Evolutionary conservation across 1,140 invertebrate genomes (phyloP), one percentile per base, ranked within the genome.

Genomic region (Scylla paramamosain): DNA sequence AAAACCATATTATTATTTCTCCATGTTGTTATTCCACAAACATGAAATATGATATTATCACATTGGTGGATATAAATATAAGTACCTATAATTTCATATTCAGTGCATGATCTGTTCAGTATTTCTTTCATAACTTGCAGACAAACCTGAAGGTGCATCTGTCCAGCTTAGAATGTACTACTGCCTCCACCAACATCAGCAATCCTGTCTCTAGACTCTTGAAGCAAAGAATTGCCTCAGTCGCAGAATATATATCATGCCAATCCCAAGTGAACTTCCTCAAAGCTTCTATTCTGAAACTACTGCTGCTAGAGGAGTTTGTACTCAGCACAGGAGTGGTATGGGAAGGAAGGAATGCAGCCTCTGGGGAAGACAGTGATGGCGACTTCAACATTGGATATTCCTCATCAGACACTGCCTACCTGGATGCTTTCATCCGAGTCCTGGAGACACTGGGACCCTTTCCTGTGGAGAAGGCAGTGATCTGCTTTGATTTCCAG

Each of bases 221-320:
- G 39, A 95, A 95, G 31, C 91, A 89, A 29, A 84, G 94, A 20
- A 95, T 95, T 93, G 94, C 94, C 0, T 93, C 91, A 29, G 94
- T 95, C 7, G 94, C 94, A 16, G 94, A 95, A 39, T 95, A 92
- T 88, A 92, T 92, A 92, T 95, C 94, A 92, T 95, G 94, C 88
- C 94, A 95, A 45, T 95, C 94, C 29, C 94, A 95, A 16, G 16
- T 95, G 45, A 89, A 92, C 94, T 95, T 95, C 91, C 59, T 95
- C 25, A 92, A 92, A 28, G 94, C 94, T 20, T 95, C 94, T 7
- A 95, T 95, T 59, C 39, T 95, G 16, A 95, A 95, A 84, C 91
- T 95, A 16, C 59, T 95, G 82, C 84, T 95, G 2, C 46, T 92
- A n/a, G 94, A 95, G 31, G 94, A 95, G 59, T 95, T 95, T 93